These are phyloP conservation scores for Noctilio leporinus DNA, from an alignment of 2,113 vertebrate species.

Conservation along the genomic window DNA sequence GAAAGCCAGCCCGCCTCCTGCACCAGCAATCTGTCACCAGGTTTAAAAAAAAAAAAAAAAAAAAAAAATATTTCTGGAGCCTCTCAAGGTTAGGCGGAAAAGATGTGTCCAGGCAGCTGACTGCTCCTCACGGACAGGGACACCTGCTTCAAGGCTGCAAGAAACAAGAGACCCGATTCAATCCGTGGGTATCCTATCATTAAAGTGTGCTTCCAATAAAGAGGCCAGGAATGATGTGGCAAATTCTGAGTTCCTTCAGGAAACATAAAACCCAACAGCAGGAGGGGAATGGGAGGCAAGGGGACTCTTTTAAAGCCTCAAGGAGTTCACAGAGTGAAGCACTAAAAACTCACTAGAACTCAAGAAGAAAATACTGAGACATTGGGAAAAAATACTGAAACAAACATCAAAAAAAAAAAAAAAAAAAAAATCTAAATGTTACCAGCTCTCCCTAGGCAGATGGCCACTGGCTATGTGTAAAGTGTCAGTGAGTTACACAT, in stretches of 20 bases:
- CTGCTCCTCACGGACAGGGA: not conserved
- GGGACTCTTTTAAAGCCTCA: too few species aligned
- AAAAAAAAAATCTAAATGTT: not conserved
- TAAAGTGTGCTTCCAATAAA: not conserved
- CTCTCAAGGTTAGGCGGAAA: not conserved
- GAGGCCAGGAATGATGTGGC: not conserved
- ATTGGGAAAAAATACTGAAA: not conserved
- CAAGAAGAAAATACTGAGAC: not conserved
- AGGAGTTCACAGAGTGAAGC: not conserved
- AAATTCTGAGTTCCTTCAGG: not conserved
- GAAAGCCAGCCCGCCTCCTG: not conserved
- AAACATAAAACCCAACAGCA: not conserved
- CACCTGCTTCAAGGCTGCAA: not conserved
- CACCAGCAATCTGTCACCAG: not conserved
- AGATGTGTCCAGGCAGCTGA: not conserved
- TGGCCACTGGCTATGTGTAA: not conserved
- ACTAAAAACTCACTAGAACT: not conserved
- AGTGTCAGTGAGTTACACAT: not conserved
- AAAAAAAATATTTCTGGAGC: not conserved
- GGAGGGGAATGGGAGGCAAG: not conserved
- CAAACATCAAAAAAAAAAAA: not conserved
- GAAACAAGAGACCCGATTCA: not conserved
- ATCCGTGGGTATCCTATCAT: too few species aligned
- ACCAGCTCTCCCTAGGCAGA: not conserved
- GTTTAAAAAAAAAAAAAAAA: too few species aligned